A percentile compares a stretch with the other conserved stretches of the same genome.
Conservation (phyloP, 2,113 vertebrate genomes). For the Dipodomys spectabilis region DNA sequence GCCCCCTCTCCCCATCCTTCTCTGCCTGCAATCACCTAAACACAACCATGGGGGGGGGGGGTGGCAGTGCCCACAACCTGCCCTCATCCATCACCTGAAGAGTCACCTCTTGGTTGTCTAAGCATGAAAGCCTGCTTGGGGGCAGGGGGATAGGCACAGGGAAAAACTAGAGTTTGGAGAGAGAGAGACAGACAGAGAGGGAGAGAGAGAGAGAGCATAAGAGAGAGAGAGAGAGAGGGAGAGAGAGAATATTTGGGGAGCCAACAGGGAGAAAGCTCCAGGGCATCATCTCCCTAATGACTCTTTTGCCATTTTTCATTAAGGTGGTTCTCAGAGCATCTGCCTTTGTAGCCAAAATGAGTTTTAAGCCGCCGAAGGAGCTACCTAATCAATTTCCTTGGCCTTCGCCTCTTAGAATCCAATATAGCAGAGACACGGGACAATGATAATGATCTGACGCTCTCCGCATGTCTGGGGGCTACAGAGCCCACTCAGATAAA, state of each 20-base stretch:
- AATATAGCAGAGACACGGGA: constrained; percentile 75
- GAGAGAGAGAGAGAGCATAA: too few relatives aligned
- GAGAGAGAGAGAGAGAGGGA: neutral
- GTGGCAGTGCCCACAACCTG: neutral
- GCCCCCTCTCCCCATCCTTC: constrained; percentile 38
- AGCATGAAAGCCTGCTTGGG: constrained; percentile 58
- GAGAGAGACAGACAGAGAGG: neutral
- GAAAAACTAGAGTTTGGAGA: neutral
- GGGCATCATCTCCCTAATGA: constrained; percentile 69
- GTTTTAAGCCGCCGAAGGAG: constrained; percentile 63
- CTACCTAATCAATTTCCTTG: constrained; percentile 79
- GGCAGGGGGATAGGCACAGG: neutral
- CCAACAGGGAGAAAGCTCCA: constrained; percentile 46
- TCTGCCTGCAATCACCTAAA: constrained; percentile 51
- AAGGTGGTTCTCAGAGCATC: neutral
- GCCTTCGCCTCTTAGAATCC: constrained; percentile 82
- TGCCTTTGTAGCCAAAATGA: accelerated
- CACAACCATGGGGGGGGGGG: constrained; percentile 50
- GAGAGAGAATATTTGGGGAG: constrained; percentile 43
- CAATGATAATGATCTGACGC: constrained; percentile 79
- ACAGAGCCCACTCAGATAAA: constrained; percentile 77
- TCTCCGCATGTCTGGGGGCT: constrained; percentile 75
- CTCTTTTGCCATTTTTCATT: constrained; percentile 61
- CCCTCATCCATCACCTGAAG: constrained; percentile 61
- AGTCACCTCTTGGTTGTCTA: constrained; percentile 67